These are phyloP conservation scores for Bufo bufo DNA, from an alignment of 2,113 vertebrate genomes.

Conservation along the genomic window DNA sequence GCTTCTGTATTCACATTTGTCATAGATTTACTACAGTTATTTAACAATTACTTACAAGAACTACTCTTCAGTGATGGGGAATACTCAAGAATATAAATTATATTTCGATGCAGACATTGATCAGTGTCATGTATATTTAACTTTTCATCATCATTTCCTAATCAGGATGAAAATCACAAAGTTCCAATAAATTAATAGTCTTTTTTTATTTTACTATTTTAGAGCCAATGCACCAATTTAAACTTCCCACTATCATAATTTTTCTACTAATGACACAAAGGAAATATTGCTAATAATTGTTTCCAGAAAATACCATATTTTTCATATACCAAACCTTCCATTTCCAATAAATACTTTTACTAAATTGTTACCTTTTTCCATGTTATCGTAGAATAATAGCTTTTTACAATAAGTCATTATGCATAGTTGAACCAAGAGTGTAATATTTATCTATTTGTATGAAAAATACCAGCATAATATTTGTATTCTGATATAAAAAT, in stretches of 20 bases:
- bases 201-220: neutral
- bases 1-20: neutral
- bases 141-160: neutral
- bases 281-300: neutral
- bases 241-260: neutral
- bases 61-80: neutral
- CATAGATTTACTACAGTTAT: neutral
- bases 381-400: too few species aligned
- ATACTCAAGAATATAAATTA: neutral
- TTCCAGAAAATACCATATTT: neutral
- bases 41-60: neutral
- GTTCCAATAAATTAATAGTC: neutral
- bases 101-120: constrained; percentile 3
- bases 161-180: neutral
- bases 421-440: too few species aligned
- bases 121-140: neutral
- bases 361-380: neutral
- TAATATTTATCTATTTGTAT: too few species aligned
- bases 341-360: neutral
- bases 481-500: too few species aligned
- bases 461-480: too few species aligned
- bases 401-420: too few species aligned
- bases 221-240: too few species aligned
- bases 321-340: neutral
- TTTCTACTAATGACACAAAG: neutral